Base-by-base conservation (phyloP, 2,797 vertebrate genomes). In the Enteromius treurensis region DNA sequence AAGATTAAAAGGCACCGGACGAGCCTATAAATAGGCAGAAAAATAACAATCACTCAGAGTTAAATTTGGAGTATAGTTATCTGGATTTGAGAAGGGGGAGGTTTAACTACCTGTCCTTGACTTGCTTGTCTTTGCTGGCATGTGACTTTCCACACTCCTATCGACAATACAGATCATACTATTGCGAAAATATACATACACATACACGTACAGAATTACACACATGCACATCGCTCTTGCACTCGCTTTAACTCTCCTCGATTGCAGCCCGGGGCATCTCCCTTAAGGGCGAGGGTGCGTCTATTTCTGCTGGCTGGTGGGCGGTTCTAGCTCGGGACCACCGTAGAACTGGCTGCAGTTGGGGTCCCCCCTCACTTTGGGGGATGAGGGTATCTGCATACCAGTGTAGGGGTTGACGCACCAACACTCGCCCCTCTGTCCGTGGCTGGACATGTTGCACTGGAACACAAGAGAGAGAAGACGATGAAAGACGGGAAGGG, bases 371-470 rank as follows among this genome's bases (percentile, higher is more conserved):
- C 97, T 93, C 88, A 99, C 93, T 87, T 91, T 96, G 73, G 96
- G 96, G 0, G 97, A 95, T 0, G 93, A 95, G 65, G 95, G 93
- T 87, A 97, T 96, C 91, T 95, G 93, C 89, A 96, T 90, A 76
- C 97, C 97, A 0, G 97, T 98, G 86, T 95, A 92, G 69, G 97
- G 97, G 91, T 98, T 94, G 87, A 98, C 97, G 0, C 98, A 99
- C 97, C 97, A 98, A 90, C 97, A 98, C 92, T 99, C 97, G 0
- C 98, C 98, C 40, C 97, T 95, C 92, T 98, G 97, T 88, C 97
- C 97, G 0, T 98, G 97, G 92, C 96, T 95, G 10, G 97, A 98
- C 95, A 98, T 98, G 96, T 99, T 97, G 93, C 98, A 99, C 98
- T 99, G 92, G 69, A 86, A 88, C 70, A 93, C 87, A 90, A 90